Evolutionary conservation across 1,140 invertebrate genomes (phyloP).

Genomic region (Hestina assimilis): DNA sequence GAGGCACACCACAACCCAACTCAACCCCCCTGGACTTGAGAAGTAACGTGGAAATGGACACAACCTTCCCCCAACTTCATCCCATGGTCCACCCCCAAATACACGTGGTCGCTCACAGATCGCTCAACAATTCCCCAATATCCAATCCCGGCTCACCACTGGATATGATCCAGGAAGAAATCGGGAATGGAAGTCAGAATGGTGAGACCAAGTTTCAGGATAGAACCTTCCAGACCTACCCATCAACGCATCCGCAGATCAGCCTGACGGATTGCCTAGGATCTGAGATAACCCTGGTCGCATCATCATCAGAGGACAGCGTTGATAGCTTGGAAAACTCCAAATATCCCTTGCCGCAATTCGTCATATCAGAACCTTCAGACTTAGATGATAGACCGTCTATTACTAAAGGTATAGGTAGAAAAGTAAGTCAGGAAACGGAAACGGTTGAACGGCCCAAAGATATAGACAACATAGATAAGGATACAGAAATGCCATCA

Average conservation of each 20-base stretch:
- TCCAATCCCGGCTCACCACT: conserved; percentile 83
- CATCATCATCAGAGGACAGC: conserved; percentile 83
- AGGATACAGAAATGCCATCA: conserved; percentile 57
- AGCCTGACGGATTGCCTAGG: conserved; percentile 93
- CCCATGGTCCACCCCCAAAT: conserved; percentile 65
- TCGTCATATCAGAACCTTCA: conserved; percentile 85
- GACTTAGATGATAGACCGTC: conserved; percentile 88
- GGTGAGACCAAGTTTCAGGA: conserved; percentile 39
- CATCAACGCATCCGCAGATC: conserved; percentile 86
- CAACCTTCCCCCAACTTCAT: conserved; percentile 51
- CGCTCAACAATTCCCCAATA: conserved; percentile 80
- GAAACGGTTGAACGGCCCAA: conserved; percentile 42
- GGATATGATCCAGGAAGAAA: conserved; percentile 93
- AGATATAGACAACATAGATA: conserved; percentile 32
- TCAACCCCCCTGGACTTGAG: conserved; percentile 76
- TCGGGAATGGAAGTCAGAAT: conserved; percentile 72
- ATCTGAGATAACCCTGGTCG: conserved; percentile 88
- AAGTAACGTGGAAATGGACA: conserved; percentile 66
- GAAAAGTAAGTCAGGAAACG: conserved; percentile 82
- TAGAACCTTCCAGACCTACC: conserved; percentile 33
- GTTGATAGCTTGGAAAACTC: conserved; percentile 80
- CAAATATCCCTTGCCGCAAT: conserved; percentile 79
- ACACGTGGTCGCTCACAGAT: conserved; percentile 75
- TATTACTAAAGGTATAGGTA: conserved; percentile 88
- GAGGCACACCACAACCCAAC: conserved; percentile 81